These are phyloP conservation scores for Steromphala cineraria DNA, from an alignment of 2,888 invertebrate species.

Conservation along the genomic window DNA sequence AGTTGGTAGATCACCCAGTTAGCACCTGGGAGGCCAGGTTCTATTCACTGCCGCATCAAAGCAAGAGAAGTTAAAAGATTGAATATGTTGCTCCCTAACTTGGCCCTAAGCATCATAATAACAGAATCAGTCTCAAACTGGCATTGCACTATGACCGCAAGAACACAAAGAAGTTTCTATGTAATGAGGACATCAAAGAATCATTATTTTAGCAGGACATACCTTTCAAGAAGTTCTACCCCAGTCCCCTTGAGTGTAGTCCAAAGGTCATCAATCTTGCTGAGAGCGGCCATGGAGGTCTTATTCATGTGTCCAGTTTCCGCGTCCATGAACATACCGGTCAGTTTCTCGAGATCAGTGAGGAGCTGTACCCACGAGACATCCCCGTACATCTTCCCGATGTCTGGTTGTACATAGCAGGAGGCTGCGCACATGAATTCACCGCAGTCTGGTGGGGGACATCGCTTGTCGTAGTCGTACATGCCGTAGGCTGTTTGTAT, in stretches of 20 bases:
- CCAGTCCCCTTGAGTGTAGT: slow-evolving; percentile 33
- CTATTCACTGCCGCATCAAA: no score
- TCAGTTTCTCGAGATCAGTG: slow-evolving; percentile 32
- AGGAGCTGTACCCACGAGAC: slow-evolving; percentile 38
- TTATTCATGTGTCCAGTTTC: slow-evolving; percentile 1
- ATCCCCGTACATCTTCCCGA: background rate
- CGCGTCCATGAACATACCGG: slow-evolving; percentile 4
- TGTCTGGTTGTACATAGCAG: background rate
- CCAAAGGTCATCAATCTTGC: slow-evolving; percentile 14
- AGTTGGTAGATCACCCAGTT: no score
- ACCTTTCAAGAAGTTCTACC: background rate
- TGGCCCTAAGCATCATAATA: no score
- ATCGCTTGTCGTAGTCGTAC: background rate
- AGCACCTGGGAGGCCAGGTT: no score
- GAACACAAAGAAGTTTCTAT: no score
- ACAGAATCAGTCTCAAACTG: no score
- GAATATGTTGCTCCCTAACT: no score
- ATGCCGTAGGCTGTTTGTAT: background rate
- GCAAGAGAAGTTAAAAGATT: no score
- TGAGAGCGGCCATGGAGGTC: slow-evolving; percentile 18
- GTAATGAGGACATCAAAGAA: no score
- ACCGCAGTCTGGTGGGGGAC: background rate
- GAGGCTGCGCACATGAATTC: background rate
- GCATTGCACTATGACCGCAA: no score
- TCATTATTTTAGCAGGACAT: no score